Conservation (phyloP, 1,140 invertebrate genomes). For the Eufriesea mexicana region DNA sequence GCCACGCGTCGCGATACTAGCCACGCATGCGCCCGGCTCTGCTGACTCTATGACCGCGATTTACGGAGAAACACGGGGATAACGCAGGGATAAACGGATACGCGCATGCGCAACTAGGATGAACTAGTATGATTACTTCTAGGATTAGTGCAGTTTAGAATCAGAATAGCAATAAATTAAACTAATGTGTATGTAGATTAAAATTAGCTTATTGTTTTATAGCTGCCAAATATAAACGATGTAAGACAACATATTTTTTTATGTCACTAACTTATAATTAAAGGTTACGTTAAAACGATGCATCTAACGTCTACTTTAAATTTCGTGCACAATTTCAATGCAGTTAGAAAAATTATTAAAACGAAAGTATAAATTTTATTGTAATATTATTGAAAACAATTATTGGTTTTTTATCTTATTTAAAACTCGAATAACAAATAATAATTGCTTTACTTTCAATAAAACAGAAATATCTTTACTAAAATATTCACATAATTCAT, state of each 20-base stretch:
- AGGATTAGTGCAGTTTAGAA: constrained; percentile 12
- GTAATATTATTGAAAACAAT: background rate
- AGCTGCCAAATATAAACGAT: background rate
- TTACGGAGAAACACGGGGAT: background rate
- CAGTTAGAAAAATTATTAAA: background rate
- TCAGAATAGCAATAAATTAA: constrained; percentile 24
- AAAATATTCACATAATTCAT: background rate
- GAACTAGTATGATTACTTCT: constrained; percentile 6
- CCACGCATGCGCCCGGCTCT: constrained; percentile 2
- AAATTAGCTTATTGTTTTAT: background rate
- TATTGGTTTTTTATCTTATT: background rate
- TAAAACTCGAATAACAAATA: background rate
- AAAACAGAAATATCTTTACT: background rate
- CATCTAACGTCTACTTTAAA: background rate
- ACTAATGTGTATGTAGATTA: background rate
- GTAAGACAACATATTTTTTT: too few relatives aligned
- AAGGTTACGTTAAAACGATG: background rate
- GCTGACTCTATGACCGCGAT: constrained; percentile 29
- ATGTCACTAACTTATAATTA: background rate
- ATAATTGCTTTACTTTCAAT: background rate
- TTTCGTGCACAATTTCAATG: background rate
- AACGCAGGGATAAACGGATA: background rate
- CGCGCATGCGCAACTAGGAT: constrained; percentile 1
- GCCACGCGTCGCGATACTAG: constrained; percentile 25
- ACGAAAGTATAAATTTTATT: background rate